These are phyloP conservation scores for Hipparchia semele DNA, from an alignment of 2,888 invertebrate genomes.

Conservation along the genomic window DNA sequence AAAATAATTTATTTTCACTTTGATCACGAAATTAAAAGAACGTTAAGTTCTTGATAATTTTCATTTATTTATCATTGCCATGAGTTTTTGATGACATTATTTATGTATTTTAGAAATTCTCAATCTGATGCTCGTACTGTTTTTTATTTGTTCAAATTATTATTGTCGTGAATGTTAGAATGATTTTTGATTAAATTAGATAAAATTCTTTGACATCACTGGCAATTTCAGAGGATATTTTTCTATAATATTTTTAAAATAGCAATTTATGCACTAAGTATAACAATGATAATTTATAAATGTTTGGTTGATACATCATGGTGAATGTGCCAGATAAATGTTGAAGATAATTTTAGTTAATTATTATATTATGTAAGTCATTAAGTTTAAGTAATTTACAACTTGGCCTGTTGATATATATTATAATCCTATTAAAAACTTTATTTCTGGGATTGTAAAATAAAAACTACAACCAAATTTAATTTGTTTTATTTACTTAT, in stretches of 20 bases:
- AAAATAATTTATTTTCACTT: background rate
- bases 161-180: conserved; percentile 50
- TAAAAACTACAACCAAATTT: conserved; percentile 70
- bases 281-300: conserved; percentile 69
- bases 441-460: conserved; percentile 84
- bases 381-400: conserved; percentile 84
- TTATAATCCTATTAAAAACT: conserved; percentile 81
- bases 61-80: conserved; percentile 16
- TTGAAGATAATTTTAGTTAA: conserved; percentile 82
- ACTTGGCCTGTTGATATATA: conserved; percentile 83
- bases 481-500: conserved; percentile 37
- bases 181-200: conserved; percentile 61
- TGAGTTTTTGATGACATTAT: conserved; percentile 29
- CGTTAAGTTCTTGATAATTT: no score
- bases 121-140: conserved; percentile 27
- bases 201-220: conserved; percentile 65
- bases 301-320: conserved; percentile 79
- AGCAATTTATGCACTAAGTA: conserved; percentile 74
- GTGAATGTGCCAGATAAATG: conserved; percentile 79
- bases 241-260: conserved; percentile 80
- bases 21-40: no score
- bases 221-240: conserved; percentile 79
- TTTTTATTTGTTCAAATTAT: conserved; percentile 25
- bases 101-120: conserved; percentile 8
- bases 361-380: conserved; percentile 83